phyloP scores from a whole-genome alignment of 2,888 invertebrate genomes.

The Anoplius nigerrimus region DNA sequence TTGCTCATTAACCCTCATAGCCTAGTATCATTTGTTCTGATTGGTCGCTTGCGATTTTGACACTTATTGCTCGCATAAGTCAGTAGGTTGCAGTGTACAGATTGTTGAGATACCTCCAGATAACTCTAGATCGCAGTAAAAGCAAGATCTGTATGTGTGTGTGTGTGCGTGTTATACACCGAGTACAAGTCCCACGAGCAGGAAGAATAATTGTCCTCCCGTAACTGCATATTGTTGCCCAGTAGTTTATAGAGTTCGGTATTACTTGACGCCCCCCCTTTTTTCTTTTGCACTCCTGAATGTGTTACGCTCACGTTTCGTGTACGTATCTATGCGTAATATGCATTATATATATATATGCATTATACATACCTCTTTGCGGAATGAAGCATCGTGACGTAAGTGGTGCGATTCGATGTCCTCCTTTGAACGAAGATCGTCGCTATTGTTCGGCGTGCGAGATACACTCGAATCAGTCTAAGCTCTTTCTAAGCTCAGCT shows the following conservation, averaged over 20 bases:
- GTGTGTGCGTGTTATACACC: too few species aligned
- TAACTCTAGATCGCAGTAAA: too few species aligned
- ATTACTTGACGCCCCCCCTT: constrained; percentile 24
- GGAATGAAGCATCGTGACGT: constrained; percentile 67
- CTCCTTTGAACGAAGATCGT: constrained; percentile 3
- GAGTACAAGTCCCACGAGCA: too few species aligned
- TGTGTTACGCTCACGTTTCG: constrained; percentile 29
- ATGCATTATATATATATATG: too few species aligned
- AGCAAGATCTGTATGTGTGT: too few species aligned
- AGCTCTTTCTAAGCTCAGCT: background rate
- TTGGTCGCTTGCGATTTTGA: too few species aligned
- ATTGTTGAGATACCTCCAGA: too few species aligned
- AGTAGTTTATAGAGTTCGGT: constrained; percentile 37
- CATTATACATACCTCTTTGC: too few species aligned
- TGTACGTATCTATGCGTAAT: constrained; percentile 21
- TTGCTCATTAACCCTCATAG: too few species aligned
- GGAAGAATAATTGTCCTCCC: constrained; percentile 21
- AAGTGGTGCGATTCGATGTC: constrained; percentile 54
- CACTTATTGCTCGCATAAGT: too few species aligned
- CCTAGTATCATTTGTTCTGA: too few species aligned
- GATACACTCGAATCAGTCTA: background rate
- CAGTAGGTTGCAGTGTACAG: too few species aligned
- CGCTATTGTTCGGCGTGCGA: constrained; percentile 1
- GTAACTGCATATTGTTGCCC: constrained; percentile 26
- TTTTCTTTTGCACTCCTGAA: constrained; percentile 39